Evolutionary conservation across 23 tunicate genomes (phyloP), one percentile per base, ranked within the genome.

Genomic region (Ciona savignyi): DNA sequence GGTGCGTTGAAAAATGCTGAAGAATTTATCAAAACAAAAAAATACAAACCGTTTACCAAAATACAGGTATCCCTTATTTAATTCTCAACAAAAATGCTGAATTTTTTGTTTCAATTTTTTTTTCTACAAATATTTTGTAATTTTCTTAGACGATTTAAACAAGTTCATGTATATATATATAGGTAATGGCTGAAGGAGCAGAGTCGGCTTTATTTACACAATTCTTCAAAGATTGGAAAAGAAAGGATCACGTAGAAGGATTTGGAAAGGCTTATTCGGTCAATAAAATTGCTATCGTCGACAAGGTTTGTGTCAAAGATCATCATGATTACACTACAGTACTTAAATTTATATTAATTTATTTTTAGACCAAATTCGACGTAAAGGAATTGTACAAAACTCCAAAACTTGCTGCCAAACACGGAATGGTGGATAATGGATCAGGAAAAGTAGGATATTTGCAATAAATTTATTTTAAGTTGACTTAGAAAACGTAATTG

Each of bases 351-450:
- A 42, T 42, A 9, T 42, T 42, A 42, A 9, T 6, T 42, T 15
- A 42, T 42, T 6, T 63, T 63, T 3, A 91, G 97, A 67, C 72
- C 28, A 84, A 80, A 30, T 85, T 91, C 51, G 92, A 91, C 69
- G 89, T 91, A 72, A 91, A 91, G 83, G 23, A 73, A 23, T 77
- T 91, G 32, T 67, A 79, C 73, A 69, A 91, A 24, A 72, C 72
- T 20, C 86, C 97, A 2, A 85, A 80, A 30, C 66, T 91, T 35
- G 97, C 97, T 20, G 91, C 97, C 34, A 64, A 84, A 71, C 80
- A 91, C 27, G 79, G 97, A 75, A 80, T 91, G 91, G 97, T 91
- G 21, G 97, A 91, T 63, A 89, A 91, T 51, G 97, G 97, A 30
- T 84, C 97, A 25, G 97, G 97, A 63, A 84, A 85, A 80, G 97